Evolutionary conservation across 2,888 invertebrate genomes (phyloP), one percentile per base, ranked within the genome.

Genomic region (Andrena haemorrhoa): DNA sequence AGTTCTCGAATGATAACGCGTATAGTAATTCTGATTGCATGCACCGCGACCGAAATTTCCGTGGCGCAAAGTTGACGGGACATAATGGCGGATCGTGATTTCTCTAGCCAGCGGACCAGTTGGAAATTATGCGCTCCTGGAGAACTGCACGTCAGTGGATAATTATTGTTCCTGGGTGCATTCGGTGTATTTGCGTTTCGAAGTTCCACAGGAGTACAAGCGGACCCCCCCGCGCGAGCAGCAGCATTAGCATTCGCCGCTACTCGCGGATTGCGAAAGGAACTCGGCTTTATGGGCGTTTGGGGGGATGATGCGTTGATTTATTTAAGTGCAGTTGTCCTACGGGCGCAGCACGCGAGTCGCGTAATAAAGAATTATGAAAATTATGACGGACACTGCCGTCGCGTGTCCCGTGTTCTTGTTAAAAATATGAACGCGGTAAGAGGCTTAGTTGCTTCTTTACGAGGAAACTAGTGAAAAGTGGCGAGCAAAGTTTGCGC

Each of bases 151-250:
- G 49, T 69, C 63, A 49, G 26, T 29, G 79, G 58, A 69, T 79
- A 79, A 79, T 75, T 79, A 79, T 79, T 75, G 69, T 64, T 75
- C 23, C 76, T n/a, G 8, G n/a, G 58, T 56, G n/a, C 6, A 10
- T 10, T 69, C 10, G 8, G 23, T 41, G n/a, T 75, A 75, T 75
- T 75, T 79, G 64, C 31, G 64, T 70, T 70, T 35, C 6, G 35
- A 75, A 79, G 29, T 79, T 70, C 10, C n/a, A 5, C 51, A 33
- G 49, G 20, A 63, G 58, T 49, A 35, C 23, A 51, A 69, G 65
- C 69, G 58, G 51, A 51, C 49, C 3, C 16, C 47, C 31, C 41
- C 20, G 26, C 8, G 31, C 29, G n/a, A 60, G 20, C 4, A 8
- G 0, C 51, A 49, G 29, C 8, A 23, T 35, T 23, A 16, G 26